Conservation (phyloP, 2,888 invertebrate genomes). For the Panorpa germanica region DNA sequence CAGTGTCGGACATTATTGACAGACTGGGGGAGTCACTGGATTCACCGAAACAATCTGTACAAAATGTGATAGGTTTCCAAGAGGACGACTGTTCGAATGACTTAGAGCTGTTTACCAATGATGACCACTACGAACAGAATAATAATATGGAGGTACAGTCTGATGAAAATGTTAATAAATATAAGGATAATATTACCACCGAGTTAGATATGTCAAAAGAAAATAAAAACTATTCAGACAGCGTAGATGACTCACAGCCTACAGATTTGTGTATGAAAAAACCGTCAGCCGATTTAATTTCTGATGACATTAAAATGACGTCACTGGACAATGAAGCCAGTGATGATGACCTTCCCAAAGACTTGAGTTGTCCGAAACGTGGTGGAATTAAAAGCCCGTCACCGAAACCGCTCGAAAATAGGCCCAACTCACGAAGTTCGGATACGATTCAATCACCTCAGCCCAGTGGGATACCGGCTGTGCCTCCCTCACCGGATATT, state of each 20-base stretch:
- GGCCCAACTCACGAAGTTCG: constrained; percentile 47
- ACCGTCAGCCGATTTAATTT: constrained; percentile 15
- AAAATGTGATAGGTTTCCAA: too few species aligned
- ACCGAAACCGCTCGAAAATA: constrained; percentile 27
- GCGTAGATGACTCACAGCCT: constrained; percentile 29
- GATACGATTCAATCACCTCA: constrained; percentile 56
- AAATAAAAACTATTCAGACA: too few species aligned
- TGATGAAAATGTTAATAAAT: background rate
- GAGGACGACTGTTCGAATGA: too few species aligned
- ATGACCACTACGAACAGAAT: constrained; percentile 6
- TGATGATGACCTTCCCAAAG: constrained; percentile 37
- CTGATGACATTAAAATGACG: constrained; percentile 16
- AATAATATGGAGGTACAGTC: background rate
- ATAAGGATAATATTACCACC: constrained; percentile 6
- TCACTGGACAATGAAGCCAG: too few species aligned
- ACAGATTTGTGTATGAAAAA: constrained; percentile 35
- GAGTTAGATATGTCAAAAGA: constrained; percentile 14
- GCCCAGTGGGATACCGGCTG: constrained; percentile 49
- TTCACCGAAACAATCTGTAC: too few species aligned
- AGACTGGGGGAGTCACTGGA: constrained; percentile 41
- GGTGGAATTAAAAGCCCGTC: too few species aligned
- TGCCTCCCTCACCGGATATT: constrained; percentile 49
- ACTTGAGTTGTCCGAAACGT: constrained; percentile 37
- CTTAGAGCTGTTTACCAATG: too few species aligned
- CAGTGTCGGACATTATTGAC: constrained; percentile 38